phyloP scores from a whole-genome alignment of 2,797 vertebrate genomes.

The Tympanoctomys barrerae region DNA sequence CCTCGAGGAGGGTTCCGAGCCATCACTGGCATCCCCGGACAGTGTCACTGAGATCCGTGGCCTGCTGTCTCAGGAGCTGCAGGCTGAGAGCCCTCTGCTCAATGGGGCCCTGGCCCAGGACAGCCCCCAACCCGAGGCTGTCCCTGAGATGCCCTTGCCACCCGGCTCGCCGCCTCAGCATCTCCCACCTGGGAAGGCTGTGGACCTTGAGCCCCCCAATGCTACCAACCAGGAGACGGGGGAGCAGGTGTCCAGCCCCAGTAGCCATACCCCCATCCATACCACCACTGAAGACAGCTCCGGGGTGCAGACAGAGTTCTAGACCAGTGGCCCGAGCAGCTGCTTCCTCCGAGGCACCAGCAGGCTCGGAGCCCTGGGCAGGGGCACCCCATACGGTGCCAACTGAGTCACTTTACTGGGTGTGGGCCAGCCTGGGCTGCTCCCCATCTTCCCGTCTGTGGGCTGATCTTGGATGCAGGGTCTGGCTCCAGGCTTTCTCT shows the following conservation, averaged over 20 bases:
- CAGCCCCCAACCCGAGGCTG: neutral
- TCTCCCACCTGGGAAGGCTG: constrained; percentile 80
- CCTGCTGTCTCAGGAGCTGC: constrained; percentile 89
- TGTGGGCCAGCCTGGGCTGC: neutral
- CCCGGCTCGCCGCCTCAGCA: constrained; percentile 53
- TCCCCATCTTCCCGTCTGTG: constrained; percentile 55
- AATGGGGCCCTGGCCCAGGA: constrained; percentile 85
- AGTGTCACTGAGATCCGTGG: constrained; percentile 89
- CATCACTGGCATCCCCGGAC: constrained; percentile 85
- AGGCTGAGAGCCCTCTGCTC: constrained; percentile 75
- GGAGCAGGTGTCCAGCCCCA: constrained; percentile 79
- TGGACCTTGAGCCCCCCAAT: constrained; percentile 77
- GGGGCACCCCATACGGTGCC: neutral
- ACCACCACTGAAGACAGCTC: constrained; percentile 80
- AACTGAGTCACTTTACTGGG: constrained; percentile 70
- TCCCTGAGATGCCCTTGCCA: constrained; percentile 63
- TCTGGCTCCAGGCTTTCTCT: constrained; percentile 35
- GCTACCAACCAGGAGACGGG: constrained; percentile 82
- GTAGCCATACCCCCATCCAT: constrained; percentile 54
- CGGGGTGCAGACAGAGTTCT: constrained; percentile 88
- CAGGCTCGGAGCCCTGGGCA: neutral
- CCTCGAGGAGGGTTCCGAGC: constrained; percentile 90
- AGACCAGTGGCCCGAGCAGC: constrained; percentile 45
- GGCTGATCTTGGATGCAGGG: neutral
- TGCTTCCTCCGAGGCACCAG: neutral